Evolutionary conservation across 2,113 vertebrate genomes (phyloP).

Genomic region (Sapayoa aenigma): DNA sequence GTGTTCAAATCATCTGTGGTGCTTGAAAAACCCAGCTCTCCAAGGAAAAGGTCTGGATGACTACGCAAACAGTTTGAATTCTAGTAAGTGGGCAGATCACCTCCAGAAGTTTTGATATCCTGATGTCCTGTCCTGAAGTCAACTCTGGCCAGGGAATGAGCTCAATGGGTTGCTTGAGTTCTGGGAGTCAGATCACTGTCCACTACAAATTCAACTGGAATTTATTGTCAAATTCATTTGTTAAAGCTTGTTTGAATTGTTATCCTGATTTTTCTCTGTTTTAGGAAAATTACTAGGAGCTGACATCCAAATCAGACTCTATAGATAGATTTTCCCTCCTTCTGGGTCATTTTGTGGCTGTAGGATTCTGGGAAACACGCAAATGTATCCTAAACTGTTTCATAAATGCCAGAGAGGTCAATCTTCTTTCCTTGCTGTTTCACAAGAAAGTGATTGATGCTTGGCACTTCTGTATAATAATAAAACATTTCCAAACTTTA

Average conservation of each 20-base stretch:
- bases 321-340: neutral
- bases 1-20: neutral
- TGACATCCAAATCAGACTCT: neutral
- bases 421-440: neutral
- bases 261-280: neutral
- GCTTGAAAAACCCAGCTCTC: neutral
- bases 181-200: neutral
- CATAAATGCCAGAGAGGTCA: constrained; percentile 9
- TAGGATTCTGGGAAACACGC: neutral
- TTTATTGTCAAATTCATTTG: neutral
- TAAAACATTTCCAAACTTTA: constrained; percentile 45
- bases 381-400: neutral
- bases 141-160: neutral
- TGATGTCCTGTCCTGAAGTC: neutral
- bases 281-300: neutral
- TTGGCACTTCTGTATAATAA: constrained; percentile 11
- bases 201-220: neutral
- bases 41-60: neutral
- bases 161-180: rapidly evolving
- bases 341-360: neutral
- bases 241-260: neutral
- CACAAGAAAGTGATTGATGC: constrained; percentile 4
- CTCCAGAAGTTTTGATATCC: neutral
- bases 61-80: neutral
- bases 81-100: neutral